Conservation (phyloP, 2,888 invertebrate genomes). For the Standfussiana lucernea region DNA sequence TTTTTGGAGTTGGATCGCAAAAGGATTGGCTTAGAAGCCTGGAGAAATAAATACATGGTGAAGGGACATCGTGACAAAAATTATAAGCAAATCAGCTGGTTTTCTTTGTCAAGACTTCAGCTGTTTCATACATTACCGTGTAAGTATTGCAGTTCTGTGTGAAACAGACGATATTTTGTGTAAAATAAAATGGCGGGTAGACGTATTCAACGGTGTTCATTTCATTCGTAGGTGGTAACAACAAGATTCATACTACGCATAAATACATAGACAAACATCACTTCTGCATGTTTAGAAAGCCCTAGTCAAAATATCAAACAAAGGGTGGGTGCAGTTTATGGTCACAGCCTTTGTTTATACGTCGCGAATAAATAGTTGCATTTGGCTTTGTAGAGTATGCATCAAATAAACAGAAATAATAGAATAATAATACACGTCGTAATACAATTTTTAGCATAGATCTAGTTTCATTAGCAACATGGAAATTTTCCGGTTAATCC, state of each 20-base stretch:
- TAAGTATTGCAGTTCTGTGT: neutral
- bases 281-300: conserved; percentile 27
- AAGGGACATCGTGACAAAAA: neutral
- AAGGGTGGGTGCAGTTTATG: conserved; percentile 23
- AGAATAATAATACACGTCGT: too few species aligned
- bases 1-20: neutral
- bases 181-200: neutral
- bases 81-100: neutral
- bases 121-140: neutral
- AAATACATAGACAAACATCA: conserved; percentile 30
- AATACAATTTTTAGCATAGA: too few species aligned
- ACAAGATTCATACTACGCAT: conserved; percentile 8
- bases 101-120: neutral
- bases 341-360: conserved; percentile 34
- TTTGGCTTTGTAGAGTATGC: neutral
- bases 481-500: too few species aligned
- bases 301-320: conserved; percentile 45
- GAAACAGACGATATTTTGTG: neutral
- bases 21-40: neutral
- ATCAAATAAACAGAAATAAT: neutral
- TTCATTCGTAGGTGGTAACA: neutral
- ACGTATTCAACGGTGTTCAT: conserved; percentile 2
- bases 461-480: too few species aligned
- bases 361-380: conserved; percentile 21
- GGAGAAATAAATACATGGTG: neutral